Conservation (phyloP, 2,797 vertebrate species). For the Leucoraja ocellata region DNA sequence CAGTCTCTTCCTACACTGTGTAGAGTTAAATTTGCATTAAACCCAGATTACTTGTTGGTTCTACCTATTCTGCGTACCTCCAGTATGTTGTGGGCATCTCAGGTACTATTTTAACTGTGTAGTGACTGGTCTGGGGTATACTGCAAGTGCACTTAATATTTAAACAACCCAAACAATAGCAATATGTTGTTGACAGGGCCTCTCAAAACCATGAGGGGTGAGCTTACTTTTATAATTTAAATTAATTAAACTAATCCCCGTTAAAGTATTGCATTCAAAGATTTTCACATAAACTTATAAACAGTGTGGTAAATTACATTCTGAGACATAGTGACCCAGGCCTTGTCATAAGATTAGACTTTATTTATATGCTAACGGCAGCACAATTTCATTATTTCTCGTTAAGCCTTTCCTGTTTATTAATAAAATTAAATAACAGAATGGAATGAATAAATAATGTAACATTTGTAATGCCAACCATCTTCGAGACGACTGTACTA, state of each 20-base stretch:
- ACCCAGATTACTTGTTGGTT: too few species aligned
- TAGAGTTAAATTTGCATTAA: too few species aligned
- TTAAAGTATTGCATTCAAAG: neutral
- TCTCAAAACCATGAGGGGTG: neutral
- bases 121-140: too few species aligned
- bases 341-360: neutral
- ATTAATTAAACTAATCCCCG: neutral
- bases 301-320: neutral
- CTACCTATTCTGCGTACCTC: too few species aligned
- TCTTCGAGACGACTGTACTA: too few species aligned
- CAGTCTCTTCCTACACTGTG: too few species aligned
- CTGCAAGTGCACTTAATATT: too few species aligned
- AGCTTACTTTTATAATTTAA: neutral
- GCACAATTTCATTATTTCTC: constrained; percentile 1
- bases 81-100: too few species aligned
- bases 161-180: too few species aligned
- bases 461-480: neutral
- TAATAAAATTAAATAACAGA: constrained; percentile 21
- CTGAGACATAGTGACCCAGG: neutral
- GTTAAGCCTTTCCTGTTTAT: neutral
- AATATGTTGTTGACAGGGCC: neutral
- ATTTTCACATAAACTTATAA: constrained; percentile 9
- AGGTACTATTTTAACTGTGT: too few species aligned
- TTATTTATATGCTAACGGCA: neutral
- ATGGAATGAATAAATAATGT: constrained; percentile 5